phyloP scores from a whole-genome alignment of 2,797 vertebrate genomes.

The Eulemur coronatus region DNA sequence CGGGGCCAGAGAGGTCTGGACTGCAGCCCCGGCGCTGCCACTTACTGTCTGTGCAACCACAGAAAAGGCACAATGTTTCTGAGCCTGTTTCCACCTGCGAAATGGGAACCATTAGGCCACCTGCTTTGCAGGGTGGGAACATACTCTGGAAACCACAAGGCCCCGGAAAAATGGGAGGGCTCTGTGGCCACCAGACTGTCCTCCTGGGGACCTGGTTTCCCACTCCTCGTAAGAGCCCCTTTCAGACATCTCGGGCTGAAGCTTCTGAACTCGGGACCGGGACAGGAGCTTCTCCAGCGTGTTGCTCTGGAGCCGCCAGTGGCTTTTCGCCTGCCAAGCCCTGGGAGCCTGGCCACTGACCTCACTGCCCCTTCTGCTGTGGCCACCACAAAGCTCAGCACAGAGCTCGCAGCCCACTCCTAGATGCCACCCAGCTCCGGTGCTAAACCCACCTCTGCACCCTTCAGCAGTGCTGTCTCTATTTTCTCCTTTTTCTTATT shows the following conservation, averaged over 20 bases:
- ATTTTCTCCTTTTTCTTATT: conserved; percentile 2
- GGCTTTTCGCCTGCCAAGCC: background rate
- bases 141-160: background rate
- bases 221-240: background rate
- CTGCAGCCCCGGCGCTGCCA: background rate
- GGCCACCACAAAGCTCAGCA: background rate
- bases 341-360: background rate
- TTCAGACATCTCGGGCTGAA: background rate
- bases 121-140: background rate
- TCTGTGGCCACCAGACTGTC: fast-evolving
- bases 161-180: background rate
- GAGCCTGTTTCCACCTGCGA: background rate
- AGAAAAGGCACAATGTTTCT: background rate
- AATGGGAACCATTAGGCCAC: background rate
- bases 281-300: background rate
- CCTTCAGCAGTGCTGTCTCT: background rate
- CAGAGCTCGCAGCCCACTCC: background rate
- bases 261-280: background rate
- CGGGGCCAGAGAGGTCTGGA: background rate
- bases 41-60: background rate
- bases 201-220: background rate
- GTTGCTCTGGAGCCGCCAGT: background rate
- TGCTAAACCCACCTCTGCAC: background rate
- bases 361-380: background rate
- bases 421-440: background rate